Evolutionary conservation across 2,797 vertebrate genomes (phyloP), one percentile per base, ranked within the genome.

Genomic region (Bufotes viridis): DNA sequence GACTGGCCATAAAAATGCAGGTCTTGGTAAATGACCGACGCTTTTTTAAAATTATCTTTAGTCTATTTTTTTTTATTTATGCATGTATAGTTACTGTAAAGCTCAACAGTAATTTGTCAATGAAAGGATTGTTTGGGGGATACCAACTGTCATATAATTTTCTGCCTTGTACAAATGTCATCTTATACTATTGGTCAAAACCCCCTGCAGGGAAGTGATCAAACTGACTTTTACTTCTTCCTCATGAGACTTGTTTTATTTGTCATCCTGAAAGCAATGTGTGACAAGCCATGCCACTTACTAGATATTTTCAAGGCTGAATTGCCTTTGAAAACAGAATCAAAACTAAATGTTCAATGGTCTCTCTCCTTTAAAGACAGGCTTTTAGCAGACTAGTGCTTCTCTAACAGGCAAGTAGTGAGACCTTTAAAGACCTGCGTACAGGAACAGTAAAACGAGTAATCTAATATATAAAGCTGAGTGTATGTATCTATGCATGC

Each of bases 251-350:
- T 67, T 67, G 61, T 24, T 82, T 82, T 69, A 69, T 60, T 82
- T 82, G 29, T 82, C 63, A 82, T 82, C 26, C 24, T 69, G 63
- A 10, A 65, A 79, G 61, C 17, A 87, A 81, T 53, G n/a, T 58
- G 20, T 60, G 57, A 74, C 80, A 82, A 26, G 55, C 81, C 24
- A 51, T 55, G 49, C n/a, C 26, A 24, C 63, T 65, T 69, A 9
- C 49, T 69, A 24, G 8, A 69, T 69, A 24, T 15, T 82, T 53
- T 20, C 63, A 69, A n/a, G 63, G 60, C 34, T 63, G 79, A 81
- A 65, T 22, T 65, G 29, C 58, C 24, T 63, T 42, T 61, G 49
- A 42, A 63, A n/a, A 81, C 18, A 81, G 12, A 81, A 81, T 80
- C 57, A 80, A 58, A 80, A 29, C 57, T 80, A 34, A 61, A 8